Evolutionary conservation across 2,888 invertebrate species (phyloP).

Genomic region (Chymomyza procnemis): DNA sequence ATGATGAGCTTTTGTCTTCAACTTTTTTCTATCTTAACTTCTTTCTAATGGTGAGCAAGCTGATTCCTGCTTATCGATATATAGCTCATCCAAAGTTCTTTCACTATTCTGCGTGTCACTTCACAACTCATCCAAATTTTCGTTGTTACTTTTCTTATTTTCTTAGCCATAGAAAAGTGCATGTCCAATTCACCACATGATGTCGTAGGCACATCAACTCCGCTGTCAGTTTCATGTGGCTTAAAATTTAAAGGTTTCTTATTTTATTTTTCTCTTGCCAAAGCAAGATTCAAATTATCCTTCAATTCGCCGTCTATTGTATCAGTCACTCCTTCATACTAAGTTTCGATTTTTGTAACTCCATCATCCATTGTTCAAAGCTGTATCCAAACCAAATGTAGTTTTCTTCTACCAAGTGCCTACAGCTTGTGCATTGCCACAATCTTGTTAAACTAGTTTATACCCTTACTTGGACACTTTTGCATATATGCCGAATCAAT

Average conservation of each 20-base stretch:
- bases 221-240: conserved; percentile 87
- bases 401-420: conserved; percentile 96
- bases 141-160: conserved; percentile 91
- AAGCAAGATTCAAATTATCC: conserved; percentile 88
- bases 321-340: conserved; percentile 79
- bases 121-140: conserved; percentile 89
- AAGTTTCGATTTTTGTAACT: conserved; percentile 80
- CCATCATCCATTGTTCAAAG: conserved; percentile 82
- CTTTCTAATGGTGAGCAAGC: too few relatives aligned
- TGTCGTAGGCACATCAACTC: conserved; percentile 80
- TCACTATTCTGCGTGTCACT: conserved; percentile 84
- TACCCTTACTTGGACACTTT: too few relatives aligned
- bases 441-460: too few relatives aligned
- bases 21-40: conserved; percentile 72
- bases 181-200: conserved; percentile 87
- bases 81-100: conserved; percentile 88
- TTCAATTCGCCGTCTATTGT: conserved; percentile 81
- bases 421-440: too few relatives aligned
- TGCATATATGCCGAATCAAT: too few relatives aligned
- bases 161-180: conserved; percentile 92
- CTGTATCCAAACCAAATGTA: conserved; percentile 93
- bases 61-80: conserved; percentile 78
- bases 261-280: conserved; percentile 94
- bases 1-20: conserved; percentile 86
- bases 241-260: conserved; percentile 94